Conservation (phyloP, 2,888 invertebrate species). For the Andrena minutula region DNA sequence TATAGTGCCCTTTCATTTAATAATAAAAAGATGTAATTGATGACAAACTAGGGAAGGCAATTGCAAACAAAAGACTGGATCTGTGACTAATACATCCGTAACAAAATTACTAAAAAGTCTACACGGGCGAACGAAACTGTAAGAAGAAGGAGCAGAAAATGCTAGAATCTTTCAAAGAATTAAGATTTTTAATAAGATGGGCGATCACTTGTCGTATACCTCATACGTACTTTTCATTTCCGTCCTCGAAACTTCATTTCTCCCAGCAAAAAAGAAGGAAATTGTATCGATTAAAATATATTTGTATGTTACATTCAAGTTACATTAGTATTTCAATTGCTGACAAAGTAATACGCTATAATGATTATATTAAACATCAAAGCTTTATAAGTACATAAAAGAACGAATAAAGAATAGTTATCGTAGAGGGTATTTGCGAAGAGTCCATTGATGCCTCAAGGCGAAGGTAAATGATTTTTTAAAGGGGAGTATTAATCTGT, state of each 20-base stretch:
- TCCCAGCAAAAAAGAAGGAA: neutral
- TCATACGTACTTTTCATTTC: slow-evolving; percentile 27
- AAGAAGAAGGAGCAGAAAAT: neutral
- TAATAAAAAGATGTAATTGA: slow-evolving; percentile 26
- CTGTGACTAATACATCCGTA: slow-evolving; percentile 30
- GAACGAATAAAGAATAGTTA: slow-evolving; percentile 12
- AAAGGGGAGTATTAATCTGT: neutral
- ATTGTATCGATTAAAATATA: slow-evolving; percentile 20
- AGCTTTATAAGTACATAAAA: slow-evolving; percentile 26
- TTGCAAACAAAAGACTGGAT: slow-evolving; percentile 48
- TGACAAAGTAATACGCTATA: slow-evolving; percentile 16
- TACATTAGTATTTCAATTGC: slow-evolving; percentile 16
- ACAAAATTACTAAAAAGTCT: slow-evolving; percentile 14
- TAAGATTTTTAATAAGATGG: neutral
- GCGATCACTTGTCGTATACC: slow-evolving; percentile 26
- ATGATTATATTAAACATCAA: slow-evolving; percentile 18
- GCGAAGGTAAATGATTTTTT: neutral
- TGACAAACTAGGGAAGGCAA: slow-evolving; percentile 27
- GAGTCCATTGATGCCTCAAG: neutral
- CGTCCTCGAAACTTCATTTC: slow-evolving; percentile 26
- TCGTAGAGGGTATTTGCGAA: slow-evolving; percentile 9
- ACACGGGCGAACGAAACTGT: neutral
- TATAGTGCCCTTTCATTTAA: slow-evolving; percentile 40
- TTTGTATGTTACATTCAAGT: slow-evolving; percentile 25
- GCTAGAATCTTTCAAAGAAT: neutral